A percentile compares a stretch with the other conserved stretches of the same genome.
phyloP scores from a whole-genome alignment of 2,888 invertebrate genomes.

The Drosophila lutescens region DNA sequence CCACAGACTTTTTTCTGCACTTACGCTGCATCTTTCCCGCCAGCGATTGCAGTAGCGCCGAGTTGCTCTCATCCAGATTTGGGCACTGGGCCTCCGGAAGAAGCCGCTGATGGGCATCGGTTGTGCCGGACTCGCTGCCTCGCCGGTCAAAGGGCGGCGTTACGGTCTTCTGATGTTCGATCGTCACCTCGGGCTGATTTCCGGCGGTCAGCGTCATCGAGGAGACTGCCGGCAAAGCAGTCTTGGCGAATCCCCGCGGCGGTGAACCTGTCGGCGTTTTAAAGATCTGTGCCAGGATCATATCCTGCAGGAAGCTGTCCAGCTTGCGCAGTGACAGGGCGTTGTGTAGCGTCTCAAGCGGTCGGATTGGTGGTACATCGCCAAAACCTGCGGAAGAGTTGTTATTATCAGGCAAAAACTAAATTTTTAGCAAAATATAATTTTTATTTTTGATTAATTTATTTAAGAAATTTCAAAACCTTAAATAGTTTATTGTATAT shows the following conservation, averaged over 20 bases:
- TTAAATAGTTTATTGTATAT: too few species aligned
- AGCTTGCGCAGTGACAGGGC: constrained; percentile 96
- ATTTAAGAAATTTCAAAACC: too few species aligned
- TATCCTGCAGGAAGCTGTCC: constrained; percentile 94
- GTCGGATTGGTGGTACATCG: constrained; percentile 97
- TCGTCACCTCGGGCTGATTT: not conserved
- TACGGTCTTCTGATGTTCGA: not conserved
- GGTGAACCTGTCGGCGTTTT: constrained; percentile 90
- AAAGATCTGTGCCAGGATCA: constrained; percentile 90
- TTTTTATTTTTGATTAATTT: too few species aligned
- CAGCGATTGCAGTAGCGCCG: not conserved
- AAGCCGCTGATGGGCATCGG: not conserved
- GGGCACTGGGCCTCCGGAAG: constrained; percentile 1
- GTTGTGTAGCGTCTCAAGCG: constrained; percentile 98
- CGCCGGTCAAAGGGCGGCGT: constrained; percentile 6
- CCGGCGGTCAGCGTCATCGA: constrained; percentile 38
- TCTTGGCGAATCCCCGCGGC: constrained; percentile 84
- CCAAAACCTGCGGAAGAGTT: constrained; percentile 88
- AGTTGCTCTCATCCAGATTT: not conserved
- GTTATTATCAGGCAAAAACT: not conserved
- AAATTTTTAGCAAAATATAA: too few species aligned
- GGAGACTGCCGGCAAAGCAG: constrained; percentile 33
- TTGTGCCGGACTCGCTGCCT: constrained; percentile 6
- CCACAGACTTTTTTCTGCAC: constrained; percentile 2
- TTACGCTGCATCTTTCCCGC: constrained; percentile 39